These are phyloP conservation scores for Stenotaenia linearis DNA, from an alignment of 2,888 invertebrate genomes.

Conservation along the genomic window DNA sequence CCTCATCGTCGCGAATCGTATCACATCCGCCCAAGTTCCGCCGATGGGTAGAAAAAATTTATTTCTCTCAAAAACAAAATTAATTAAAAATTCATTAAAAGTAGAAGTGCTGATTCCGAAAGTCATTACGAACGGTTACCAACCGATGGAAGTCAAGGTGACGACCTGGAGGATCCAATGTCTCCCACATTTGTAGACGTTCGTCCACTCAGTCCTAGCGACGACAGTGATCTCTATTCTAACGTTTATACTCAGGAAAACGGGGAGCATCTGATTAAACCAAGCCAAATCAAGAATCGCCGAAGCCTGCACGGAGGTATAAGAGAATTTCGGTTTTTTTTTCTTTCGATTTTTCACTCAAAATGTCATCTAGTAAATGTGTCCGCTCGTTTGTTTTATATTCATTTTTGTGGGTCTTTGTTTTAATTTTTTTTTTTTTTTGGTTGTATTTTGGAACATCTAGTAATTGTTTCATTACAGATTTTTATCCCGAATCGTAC, in stretches of 20 bases:
- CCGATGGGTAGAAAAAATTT: constrained; percentile 34
- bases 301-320: constrained; percentile 56
- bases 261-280: constrained; percentile 51
- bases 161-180: constrained; percentile 46
- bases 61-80: neutral
- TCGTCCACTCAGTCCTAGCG: constrained; percentile 56
- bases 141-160: constrained; percentile 50
- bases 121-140: constrained; percentile 59
- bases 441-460: constrained; percentile 1
- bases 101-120: constrained; percentile 42
- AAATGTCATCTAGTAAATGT: constrained; percentile 14
- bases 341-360: neutral
- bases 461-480: constrained; percentile 38
- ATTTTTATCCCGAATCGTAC: constrained; percentile 43
- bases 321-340: constrained; percentile 29
- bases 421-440: neutral
- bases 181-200: constrained; percentile 54
- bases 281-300: constrained; percentile 49
- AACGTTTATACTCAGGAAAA: constrained; percentile 52
- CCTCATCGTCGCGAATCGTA: constrained; percentile 41
- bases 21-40: constrained; percentile 39
- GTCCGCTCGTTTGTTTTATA: neutral
- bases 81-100: neutral
- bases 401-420: neutral
- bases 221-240: constrained; percentile 53